Evolutionary conservation across 2,888 invertebrate species (phyloP).

Genomic region (Heteromurus nitidus): DNA sequence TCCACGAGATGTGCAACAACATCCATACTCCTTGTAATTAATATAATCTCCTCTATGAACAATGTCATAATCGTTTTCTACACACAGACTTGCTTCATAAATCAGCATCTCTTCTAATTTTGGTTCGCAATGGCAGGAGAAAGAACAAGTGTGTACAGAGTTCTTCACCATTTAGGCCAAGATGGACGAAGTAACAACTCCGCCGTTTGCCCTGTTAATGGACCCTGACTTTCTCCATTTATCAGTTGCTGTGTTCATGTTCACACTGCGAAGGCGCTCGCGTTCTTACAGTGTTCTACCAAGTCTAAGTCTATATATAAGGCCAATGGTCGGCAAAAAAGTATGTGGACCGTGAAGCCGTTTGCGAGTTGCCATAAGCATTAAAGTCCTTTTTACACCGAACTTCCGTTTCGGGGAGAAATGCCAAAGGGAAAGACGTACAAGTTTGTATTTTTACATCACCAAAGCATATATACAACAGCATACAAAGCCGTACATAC

Average conservation of each 20-base stretch:
- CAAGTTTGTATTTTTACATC: slow-evolving; percentile 23
- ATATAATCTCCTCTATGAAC: too few species aligned
- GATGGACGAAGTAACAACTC: slow-evolving; percentile 32
- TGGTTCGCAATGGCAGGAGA: too few species aligned
- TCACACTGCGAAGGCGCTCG: slow-evolving; percentile 9
- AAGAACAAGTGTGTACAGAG: slow-evolving; percentile 5
- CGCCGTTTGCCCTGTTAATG: slow-evolving; percentile 48
- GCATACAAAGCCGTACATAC: too few species aligned
- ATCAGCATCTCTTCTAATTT: too few species aligned
- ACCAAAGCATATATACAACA: slow-evolving; percentile 26
- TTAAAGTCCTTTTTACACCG: not conserved
- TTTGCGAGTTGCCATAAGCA: not conserved
- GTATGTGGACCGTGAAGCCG: not conserved
- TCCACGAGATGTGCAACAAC: too few species aligned
- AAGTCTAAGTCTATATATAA: too few species aligned
- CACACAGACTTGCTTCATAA: too few species aligned
- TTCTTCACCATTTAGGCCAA: slow-evolving; percentile 20
- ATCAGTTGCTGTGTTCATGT: slow-evolving; percentile 51
- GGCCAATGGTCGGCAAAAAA: not conserved
- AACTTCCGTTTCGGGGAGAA: slow-evolving; percentile 25
- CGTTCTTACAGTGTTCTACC: too few species aligned
- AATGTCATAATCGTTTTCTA: too few species aligned
- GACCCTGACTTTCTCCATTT: slow-evolving; percentile 64
- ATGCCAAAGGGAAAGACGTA: not conserved
- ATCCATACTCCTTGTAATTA: too few species aligned